Evolutionary conservation across 2,113 vertebrate genomes (phyloP), one percentile per base, ranked within the genome.

Genomic region (Centropus bengalensis): DNA sequence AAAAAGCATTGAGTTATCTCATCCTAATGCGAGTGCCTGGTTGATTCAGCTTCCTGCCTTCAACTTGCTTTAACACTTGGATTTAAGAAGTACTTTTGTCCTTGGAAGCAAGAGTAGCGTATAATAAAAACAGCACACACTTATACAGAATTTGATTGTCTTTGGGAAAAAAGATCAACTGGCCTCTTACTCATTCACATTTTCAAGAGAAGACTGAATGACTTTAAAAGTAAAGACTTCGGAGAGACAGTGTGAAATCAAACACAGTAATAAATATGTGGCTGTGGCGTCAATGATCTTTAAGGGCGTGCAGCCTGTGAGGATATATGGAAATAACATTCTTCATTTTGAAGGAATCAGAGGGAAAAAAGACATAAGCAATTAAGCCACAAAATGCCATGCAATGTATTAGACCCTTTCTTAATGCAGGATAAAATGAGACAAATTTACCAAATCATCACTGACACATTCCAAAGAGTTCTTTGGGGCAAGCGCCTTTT

Each of bases 1-100:
- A 21, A 79, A 90, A 93, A 93, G 75, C 82, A 42, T 13, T 8
- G 44, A 59, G 68, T 69, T 76, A 82, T 79, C 93, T 94, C 86
- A 82, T 66, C 89, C 79, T 91, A 92, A 96, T 81, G 64, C 36
- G 67, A 91, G 5, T n/a, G 40, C 68, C 32, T 32, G 32, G 88
- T 75, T 91, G 77, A 90, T 89, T 94, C 77, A 68, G 85, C 67
- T 74, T 78, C 85, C 80, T 88, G 71, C 62, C 80, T 97, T 89
- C 93, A 89, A 76, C 70, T 74, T 92, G 64, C 87, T 75, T 91
- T 86, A 79, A 73, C 60, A 49, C 27, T 79, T 36, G 32, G 14
- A 33, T 80, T 76, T 58, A 36, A 82, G 36, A 88, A 76, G 38
- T 23, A 59, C 47, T 89, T 80, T 68, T 88, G 24, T 62, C 69